Conservation (phyloP, 1,140 invertebrate genomes). For the Sinonovacula constricta region DNA sequence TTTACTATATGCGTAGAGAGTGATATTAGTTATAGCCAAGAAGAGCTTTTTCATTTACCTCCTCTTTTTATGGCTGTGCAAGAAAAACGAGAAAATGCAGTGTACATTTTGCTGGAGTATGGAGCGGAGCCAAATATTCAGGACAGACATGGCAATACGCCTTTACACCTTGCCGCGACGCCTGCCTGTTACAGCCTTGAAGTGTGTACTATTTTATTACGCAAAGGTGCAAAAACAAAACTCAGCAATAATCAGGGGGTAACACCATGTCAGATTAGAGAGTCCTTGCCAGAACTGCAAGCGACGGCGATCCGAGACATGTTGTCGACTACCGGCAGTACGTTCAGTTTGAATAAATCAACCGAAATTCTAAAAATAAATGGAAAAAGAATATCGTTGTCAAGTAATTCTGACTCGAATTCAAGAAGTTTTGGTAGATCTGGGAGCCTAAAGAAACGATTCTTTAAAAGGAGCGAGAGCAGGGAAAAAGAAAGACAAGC, state of each 20-base stretch:
- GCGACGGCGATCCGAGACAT: conserved; percentile 75
- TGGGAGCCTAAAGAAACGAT: conserved; percentile 58
- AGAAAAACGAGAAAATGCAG: conserved; percentile 79
- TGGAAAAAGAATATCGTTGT: conserved; percentile 36
- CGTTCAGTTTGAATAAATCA: conserved; percentile 33
- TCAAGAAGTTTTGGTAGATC: conserved; percentile 42
- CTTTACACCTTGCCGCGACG: conserved; percentile 81
- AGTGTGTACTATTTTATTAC: conserved; percentile 80
- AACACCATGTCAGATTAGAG: conserved; percentile 72
- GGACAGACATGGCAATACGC: conserved; percentile 81
- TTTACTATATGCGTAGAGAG: conserved; percentile 57
- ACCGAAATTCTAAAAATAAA: conserved; percentile 12
- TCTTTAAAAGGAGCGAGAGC: conserved; percentile 59
- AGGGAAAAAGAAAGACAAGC: conserved; percentile 48
- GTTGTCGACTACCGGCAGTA: conserved; percentile 41
- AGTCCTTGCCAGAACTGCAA: conserved; percentile 79
- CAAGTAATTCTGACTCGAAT: conserved; percentile 21
- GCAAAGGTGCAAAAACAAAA: conserved; percentile 80
- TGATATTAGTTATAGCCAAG: conserved; percentile 78
- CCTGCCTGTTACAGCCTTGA: conserved; percentile 80
- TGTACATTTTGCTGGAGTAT: conserved; percentile 81
- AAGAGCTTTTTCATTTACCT: conserved; percentile 80
- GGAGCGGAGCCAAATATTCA: conserved; percentile 80
- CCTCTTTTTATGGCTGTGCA: conserved; percentile 81
- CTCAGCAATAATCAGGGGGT: conserved; percentile 78